Evolutionary conservation across 2,797 vertebrate species (phyloP).

Genomic region (Sebastiscus albofasciatus): DNA sequence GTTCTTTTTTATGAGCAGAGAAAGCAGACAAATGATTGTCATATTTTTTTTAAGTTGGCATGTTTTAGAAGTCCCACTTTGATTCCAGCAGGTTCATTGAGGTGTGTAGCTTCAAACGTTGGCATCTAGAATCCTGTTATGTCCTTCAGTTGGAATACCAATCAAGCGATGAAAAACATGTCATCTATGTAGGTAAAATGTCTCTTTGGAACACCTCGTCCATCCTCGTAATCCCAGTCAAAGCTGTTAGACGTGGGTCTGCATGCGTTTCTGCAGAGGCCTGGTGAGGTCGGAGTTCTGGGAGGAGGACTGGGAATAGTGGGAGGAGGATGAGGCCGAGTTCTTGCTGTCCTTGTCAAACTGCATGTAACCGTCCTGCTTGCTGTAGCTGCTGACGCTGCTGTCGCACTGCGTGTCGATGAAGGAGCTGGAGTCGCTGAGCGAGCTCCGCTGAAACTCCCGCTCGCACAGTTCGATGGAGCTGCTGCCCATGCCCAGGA

Average conservation of each 20-base stretch:
- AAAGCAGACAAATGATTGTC: slow-evolving; percentile 36
- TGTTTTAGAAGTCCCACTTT: not conserved
- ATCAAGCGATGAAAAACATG: not conserved
- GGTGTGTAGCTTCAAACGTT: not conserved
- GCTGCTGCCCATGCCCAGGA: slow-evolving; percentile 97
- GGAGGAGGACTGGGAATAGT: slow-evolving; percentile 97
- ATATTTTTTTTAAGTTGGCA: slow-evolving; percentile 4
- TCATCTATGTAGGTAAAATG: slow-evolving; percentile 1
- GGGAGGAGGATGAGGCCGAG: slow-evolving; percentile 95
- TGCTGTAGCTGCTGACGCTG: slow-evolving; percentile 98
- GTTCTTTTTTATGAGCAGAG: not conserved
- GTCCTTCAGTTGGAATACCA: not conserved
- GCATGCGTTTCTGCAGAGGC: slow-evolving; percentile 99
- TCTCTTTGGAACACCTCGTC: slow-evolving; percentile 7
- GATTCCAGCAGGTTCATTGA: not conserved
- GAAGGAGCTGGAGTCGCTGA: slow-evolving; percentile 99
- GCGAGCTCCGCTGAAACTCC: slow-evolving; percentile 95
- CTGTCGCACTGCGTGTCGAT: slow-evolving; percentile 99
- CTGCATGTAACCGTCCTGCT: slow-evolving; percentile 96
- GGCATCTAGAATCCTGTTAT: not conserved
- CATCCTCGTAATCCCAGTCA: not conserved
- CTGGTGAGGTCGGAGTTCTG: slow-evolving; percentile 98
- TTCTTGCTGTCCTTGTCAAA: slow-evolving; percentile 99
- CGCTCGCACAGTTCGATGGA: slow-evolving; percentile 99
- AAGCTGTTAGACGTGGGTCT: slow-evolving; percentile 97